Percentiles rank a stretch among this genome's conserved stretches.
phyloP scores from a whole-genome alignment of 2,797 vertebrate genomes.

The Strix occidentalis region DNA sequence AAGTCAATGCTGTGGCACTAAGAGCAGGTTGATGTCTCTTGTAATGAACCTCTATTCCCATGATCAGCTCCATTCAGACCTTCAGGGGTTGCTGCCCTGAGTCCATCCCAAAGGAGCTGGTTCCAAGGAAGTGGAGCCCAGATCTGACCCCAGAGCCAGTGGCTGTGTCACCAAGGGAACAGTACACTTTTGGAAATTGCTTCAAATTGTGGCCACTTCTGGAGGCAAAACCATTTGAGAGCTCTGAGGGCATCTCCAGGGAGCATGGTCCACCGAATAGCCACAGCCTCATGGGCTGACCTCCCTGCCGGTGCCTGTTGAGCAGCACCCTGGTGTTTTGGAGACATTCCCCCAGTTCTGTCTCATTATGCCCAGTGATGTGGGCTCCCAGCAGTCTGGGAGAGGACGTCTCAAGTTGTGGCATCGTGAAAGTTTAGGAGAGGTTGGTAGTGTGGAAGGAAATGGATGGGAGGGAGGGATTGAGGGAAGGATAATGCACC shows the following conservation, averaged over 20 bases:
- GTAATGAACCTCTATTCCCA: not conserved
- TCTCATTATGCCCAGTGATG: not conserved
- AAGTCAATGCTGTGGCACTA: not conserved
- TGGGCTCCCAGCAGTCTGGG: not conserved
- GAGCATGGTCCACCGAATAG: not conserved
- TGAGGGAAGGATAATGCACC: not conserved
- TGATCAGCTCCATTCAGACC: not conserved
- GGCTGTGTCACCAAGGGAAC: not conserved
- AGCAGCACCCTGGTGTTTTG: not conserved
- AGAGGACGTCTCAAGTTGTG: not conserved
- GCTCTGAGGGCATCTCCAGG: not conserved
- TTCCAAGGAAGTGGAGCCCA: not conserved
- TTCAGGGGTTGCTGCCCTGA: not conserved
- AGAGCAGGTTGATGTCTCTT: not conserved
- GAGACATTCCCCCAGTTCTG: not conserved
- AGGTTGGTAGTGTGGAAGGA: not conserved
- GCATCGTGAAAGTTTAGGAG: not conserved
- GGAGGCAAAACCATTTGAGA: not conserved
- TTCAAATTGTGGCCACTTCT: not conserved
- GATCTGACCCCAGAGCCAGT: not conserved
- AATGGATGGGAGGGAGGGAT: not conserved
- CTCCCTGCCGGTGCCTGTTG: not conserved
- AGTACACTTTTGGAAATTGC: not conserved
- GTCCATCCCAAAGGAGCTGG: not conserved
- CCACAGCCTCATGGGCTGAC: not conserved